phyloP scores from a whole-genome alignment of 2,113 vertebrate genomes.

The Urocolius indicus region DNA sequence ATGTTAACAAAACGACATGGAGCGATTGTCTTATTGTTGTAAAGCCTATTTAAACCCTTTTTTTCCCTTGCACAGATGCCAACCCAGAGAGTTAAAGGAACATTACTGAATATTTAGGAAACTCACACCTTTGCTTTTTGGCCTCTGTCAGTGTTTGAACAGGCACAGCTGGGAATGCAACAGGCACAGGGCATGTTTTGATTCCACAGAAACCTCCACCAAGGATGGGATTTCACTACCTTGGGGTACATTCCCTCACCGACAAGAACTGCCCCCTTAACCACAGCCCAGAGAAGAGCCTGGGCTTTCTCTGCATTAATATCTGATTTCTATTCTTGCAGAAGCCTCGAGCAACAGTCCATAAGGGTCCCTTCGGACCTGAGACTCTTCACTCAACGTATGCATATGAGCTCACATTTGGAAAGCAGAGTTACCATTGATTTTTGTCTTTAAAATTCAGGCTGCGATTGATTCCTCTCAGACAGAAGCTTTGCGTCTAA shows the following conservation, averaged over 20 bases:
- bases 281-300: neutral
- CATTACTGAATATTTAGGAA: neutral
- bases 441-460: constrained; percentile 31
- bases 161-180: accelerated
- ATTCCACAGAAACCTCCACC: neutral
- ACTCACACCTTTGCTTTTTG: neutral
- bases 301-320: neutral
- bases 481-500: neutral
- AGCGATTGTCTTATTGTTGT: neutral
- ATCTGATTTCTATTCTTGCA: neutral
- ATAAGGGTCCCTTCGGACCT: neutral
- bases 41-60: neutral
- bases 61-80: neutral
- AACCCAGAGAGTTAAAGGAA: neutral
- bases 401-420: neutral
- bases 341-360: neutral
- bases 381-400: neutral
- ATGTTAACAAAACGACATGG: accelerated
- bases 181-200: neutral
- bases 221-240: neutral
- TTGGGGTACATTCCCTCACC: neutral
- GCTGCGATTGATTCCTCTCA: neutral
- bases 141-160: accelerated
- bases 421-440: neutral
- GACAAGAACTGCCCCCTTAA: neutral